A percentile compares a stretch with the other conserved stretches of the same genome.
phyloP scores from a whole-genome alignment of 2,113 vertebrate genomes.

The Danionella cerebrum region DNA sequence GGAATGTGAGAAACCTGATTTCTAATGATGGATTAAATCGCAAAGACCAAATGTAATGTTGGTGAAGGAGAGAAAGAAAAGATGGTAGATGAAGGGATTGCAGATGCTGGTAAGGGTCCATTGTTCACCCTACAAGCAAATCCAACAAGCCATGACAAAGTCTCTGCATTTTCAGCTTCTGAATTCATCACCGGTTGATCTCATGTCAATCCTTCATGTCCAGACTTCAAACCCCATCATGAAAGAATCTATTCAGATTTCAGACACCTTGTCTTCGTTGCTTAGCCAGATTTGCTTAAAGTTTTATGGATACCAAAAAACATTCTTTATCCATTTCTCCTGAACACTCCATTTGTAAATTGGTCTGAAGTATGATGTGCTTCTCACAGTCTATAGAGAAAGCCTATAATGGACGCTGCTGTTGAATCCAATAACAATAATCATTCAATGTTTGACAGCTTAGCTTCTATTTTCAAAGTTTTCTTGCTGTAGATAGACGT shows the following conservation, averaged over 20 bases:
- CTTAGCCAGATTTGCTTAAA: not conserved
- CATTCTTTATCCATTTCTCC: not conserved
- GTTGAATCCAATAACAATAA: not conserved
- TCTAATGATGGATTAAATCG: not conserved
- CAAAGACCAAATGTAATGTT: not conserved
- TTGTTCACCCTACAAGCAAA: conserved; percentile 26
- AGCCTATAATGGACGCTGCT: not conserved
- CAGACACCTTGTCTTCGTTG: not conserved
- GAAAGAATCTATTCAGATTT: not conserved
- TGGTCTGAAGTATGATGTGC: not conserved
- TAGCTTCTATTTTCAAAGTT: not conserved
- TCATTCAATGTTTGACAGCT: not conserved
- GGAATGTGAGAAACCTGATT: not conserved
- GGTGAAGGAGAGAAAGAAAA: not conserved
- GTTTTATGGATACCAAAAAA: not conserved
- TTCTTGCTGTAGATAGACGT: not conserved
- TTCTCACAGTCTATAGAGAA: not conserved
- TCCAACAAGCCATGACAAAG: conserved; percentile 23
- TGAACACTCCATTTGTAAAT: not conserved
- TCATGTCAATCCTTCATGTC: conserved; percentile 4
- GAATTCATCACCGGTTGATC: conserved; percentile 13
- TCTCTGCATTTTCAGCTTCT: not conserved
- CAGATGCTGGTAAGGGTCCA: conserved; percentile 22
- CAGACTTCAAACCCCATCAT: conserved; percentile 14
- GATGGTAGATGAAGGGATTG: not conserved